Evolutionary conservation across 2,797 vertebrate genomes (phyloP), one percentile per base, ranked within the genome.

Genomic region (Clarias platycephalus): DNA sequence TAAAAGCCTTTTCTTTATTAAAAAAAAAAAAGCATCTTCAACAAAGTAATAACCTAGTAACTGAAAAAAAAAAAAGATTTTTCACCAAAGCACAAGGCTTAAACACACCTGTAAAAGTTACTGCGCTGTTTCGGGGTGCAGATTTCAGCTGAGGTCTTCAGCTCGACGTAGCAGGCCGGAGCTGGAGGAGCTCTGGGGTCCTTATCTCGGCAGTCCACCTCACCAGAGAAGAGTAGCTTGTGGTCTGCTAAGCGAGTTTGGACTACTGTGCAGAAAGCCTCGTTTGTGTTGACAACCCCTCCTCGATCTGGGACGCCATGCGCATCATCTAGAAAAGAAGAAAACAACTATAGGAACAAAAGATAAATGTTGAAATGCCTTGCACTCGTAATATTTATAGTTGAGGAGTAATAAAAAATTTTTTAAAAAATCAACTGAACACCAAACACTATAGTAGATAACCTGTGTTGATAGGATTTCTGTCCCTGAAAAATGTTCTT

Each of bases 241-340:
- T 98, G 96, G 74, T 91, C 94, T 0, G 94, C 93, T 9, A 98
- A 93, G 15, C 95, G 95, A 15, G 96, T 96, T 81, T 95, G 95
- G 60, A 98, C 94, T 90, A 98, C 97, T 0, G 96, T 97, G 93
- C 97, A 98, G 93, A 96, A 98, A 49, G 94, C 97, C 89, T 97
- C 96, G 0, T 97, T 97, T 24, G 97, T 97, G 94, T 98, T 97
- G 5, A 98, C 96, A 18, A 96, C 94, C 10, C 96, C 96, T 0
- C 93, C 90, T 0, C 95, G 90, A 84, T 97, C 94, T 0, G 97
- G 96, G 53, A 63, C 78, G 71, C 91, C 90, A 58, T 91, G 84
- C 37, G 74, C 10, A 0, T 77, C 81, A 80, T 94, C 95, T 96
- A 74, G 78, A 88, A 74, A 70, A 20, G n/a, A n/a, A 84, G 34